Conservation (phyloP, 2,888 invertebrate species). For the Scaeva pyrastri region DNA sequence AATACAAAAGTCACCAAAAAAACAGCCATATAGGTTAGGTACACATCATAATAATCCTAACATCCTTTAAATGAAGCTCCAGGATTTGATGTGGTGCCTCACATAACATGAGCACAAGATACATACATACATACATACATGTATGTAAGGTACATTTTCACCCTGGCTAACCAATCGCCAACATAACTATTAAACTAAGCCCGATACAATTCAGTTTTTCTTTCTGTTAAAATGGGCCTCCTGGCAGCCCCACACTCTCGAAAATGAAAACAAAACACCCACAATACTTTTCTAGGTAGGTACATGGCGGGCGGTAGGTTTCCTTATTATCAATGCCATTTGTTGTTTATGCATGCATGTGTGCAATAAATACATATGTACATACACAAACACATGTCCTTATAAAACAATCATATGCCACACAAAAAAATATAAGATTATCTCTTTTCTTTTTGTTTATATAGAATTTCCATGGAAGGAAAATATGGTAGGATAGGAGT, state of each 20-base stretch:
- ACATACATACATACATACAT: background rate
- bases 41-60: conserved; percentile 43
- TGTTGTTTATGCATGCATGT: background rate
- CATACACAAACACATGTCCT: background rate
- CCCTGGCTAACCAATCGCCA: background rate
- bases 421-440: background rate
- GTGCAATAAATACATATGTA: background rate
- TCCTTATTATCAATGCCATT: background rate
- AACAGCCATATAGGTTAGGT: conserved; percentile 37
- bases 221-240: conserved; percentile 27
- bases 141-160: background rate
- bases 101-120: background rate
- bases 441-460: conserved; percentile 1
- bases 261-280: background rate
- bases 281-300: background rate
- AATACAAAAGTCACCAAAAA: background rate
- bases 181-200: conserved; percentile 27
- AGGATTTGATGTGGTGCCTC: background rate
- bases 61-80: conserved; percentile 4
- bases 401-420: conserved; percentile 16
- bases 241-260: too few relatives aligned
- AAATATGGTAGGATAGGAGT: conserved; percentile 3
- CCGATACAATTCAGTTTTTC: conserved; percentile 62
- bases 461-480: background rate
- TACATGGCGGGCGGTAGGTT: background rate